Percentiles rank a stretch among this genome's conserved stretches.
Conservation (phyloP, 2,797 vertebrate genomes). For the Tenualosa thibaudeaui region DNA sequence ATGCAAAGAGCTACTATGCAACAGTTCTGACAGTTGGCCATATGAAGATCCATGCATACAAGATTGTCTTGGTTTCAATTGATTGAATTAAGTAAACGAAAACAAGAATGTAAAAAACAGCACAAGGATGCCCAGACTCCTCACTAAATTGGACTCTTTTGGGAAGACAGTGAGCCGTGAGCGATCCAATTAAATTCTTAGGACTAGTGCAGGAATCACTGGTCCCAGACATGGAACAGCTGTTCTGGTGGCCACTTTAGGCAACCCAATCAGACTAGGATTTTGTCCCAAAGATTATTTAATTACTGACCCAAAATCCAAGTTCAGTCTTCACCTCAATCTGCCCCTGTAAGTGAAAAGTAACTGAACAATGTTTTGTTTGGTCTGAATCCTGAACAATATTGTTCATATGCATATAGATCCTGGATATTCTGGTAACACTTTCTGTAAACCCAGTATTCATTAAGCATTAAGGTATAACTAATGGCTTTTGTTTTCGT, state of each 20-base stretch:
- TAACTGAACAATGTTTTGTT: neutral
- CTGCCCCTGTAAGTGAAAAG: neutral
- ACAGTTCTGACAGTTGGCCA: neutral
- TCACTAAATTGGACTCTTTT: neutral
- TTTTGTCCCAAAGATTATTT: neutral
- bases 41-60: neutral
- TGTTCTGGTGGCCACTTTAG: neutral
- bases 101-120: neutral
- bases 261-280: constrained; percentile 7
- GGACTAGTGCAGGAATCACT: neutral
- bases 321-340: neutral
- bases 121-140: neutral
- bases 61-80: neutral
- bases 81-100: neutral
- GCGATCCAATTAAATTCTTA: constrained; percentile 1
- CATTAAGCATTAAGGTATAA: no score
- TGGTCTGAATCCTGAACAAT: neutral
- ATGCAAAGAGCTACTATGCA: neutral
- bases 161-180: neutral
- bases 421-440: no score
- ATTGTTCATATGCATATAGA: no score
- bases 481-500: no score
- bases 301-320: neutral
- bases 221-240: neutral
- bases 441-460: no score